These are phyloP conservation scores for Anomalospiza imberbis DNA, from an alignment of 2,797 vertebrate genomes.

Conservation along the genomic window DNA sequence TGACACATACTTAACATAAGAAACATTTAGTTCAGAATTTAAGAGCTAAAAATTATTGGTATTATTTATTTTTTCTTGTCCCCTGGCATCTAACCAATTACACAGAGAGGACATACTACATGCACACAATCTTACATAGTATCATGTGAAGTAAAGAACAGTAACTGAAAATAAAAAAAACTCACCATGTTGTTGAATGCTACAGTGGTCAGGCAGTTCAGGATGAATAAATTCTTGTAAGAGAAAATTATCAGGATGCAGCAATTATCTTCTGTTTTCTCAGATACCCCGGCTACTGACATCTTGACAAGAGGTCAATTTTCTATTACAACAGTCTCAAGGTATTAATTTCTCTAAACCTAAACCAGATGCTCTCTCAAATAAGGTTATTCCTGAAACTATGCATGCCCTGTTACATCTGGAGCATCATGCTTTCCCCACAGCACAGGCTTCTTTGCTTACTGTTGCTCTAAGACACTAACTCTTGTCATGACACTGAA, in stretches of 20 bases:
- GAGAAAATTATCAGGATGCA: not conserved
- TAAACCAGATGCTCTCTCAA: not conserved
- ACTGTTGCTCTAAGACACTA: not conserved
- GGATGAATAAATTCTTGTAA: not conserved
- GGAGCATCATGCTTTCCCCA: not conserved
- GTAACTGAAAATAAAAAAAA: conserved; percentile 2
- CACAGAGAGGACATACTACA: not conserved
- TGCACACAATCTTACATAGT: not conserved
- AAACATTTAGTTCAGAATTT: not conserved
- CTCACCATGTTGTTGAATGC: not conserved
- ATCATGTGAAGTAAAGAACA: not conserved
- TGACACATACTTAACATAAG: not conserved
- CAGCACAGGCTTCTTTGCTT: not conserved
- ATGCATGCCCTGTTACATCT: not conserved
- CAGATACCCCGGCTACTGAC: not conserved
- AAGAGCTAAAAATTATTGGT: not conserved
- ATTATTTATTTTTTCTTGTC: not conserved
- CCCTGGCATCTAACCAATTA: not conserved
- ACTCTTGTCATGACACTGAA: not conserved
- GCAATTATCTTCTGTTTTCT: not conserved
- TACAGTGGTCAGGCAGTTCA: not conserved
- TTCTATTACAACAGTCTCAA: not conserved
- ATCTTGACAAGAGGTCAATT: not conserved
- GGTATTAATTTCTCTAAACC: not conserved
- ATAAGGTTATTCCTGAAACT: not conserved